These are phyloP conservation scores for roundworm (Caenorhabditis elegans) DNA, from an alignment of 1,140 invertebrate genomes.

Conservation along the genomic window DNA sequence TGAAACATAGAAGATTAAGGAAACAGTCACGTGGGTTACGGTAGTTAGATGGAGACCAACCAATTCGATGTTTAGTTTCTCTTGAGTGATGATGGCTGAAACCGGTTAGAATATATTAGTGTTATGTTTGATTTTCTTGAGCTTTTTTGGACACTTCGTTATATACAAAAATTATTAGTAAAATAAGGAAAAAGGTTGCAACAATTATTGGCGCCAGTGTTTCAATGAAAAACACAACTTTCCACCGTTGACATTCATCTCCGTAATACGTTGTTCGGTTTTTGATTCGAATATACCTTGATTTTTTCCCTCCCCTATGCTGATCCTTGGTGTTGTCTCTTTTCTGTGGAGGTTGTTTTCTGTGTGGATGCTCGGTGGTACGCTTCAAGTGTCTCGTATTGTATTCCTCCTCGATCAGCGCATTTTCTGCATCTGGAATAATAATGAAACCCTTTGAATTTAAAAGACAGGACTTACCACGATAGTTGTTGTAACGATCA, in stretches of 20 bases:
- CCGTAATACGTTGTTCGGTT: not conserved
- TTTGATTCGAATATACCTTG: not conserved
- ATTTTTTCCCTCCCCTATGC: not conserved
- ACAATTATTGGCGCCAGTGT: not conserved
- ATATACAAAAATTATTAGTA: conserved; percentile 14
- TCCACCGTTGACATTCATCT: not conserved
- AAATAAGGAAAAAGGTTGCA: not conserved
- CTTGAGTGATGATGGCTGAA: not conserved
- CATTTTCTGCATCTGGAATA: conserved; percentile 10
- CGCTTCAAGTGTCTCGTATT: not conserved
- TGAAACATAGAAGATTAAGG: conserved; percentile 8
- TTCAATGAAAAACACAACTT: conserved; percentile 3
- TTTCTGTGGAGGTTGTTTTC: not conserved
- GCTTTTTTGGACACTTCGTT: not conserved
- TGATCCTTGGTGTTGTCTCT: no score
- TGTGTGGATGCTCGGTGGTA: not conserved
- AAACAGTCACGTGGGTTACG: conserved; percentile 28
- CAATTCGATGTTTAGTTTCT: not conserved
- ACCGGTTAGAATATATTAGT: not conserved
- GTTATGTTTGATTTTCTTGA: no score
- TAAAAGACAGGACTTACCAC: not conserved
- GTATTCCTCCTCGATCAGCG: not conserved
- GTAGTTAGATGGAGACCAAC: conserved; percentile 12
- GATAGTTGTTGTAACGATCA: not conserved
- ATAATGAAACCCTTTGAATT: not conserved